These are phyloP conservation scores for Channa argus DNA, from an alignment of 2,113 vertebrate genomes.

Conservation along the genomic window DNA sequence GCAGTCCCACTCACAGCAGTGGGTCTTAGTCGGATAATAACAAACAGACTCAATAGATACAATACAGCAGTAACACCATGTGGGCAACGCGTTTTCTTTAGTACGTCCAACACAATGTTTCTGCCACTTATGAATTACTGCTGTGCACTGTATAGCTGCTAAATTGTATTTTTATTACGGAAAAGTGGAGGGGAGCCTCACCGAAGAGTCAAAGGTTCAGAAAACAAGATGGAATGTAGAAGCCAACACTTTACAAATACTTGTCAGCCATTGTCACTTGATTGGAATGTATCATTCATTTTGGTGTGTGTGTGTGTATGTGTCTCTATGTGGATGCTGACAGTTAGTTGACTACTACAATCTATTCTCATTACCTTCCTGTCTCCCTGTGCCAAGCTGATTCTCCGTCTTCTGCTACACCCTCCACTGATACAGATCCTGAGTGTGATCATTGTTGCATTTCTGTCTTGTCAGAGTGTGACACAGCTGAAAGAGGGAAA, in stretches of 20 bases:
- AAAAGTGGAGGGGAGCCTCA: conserved; percentile 4
- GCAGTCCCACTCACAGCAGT: conserved; percentile 24
- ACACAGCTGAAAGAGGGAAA: conserved; percentile 31
- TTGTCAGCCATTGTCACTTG: conserved; percentile 44
- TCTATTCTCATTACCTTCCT: conserved; percentile 71
- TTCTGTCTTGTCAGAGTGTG: conserved; percentile 59
- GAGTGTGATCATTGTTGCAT: conserved; percentile 60
- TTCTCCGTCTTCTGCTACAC: conserved; percentile 45
- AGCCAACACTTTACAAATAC: conserved; percentile 29
- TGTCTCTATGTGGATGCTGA: conserved; percentile 49
- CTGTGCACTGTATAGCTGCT: conserved; percentile 23
- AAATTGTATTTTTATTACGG: conserved; percentile 37
- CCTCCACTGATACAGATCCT: conserved; percentile 52
- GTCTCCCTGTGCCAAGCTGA: conserved; percentile 46
- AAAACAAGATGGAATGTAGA: conserved; percentile 28
- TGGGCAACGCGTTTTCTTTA: conserved; percentile 31
- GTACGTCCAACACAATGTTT: conserved; percentile 31
- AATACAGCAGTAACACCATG: conserved; percentile 44
- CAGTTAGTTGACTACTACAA: conserved; percentile 46
- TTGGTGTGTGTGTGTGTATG: conserved; percentile 8
- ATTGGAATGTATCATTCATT: conserved; percentile 48
- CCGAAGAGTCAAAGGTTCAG: conserved; percentile 12
- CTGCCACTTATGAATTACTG: conserved; percentile 54
- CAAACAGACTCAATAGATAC: conserved; percentile 41
- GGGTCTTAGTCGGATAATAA: conserved; percentile 49